phyloP scores from a whole-genome alignment of 2,888 invertebrate species.

The Holacanthella duospinosa region DNA sequence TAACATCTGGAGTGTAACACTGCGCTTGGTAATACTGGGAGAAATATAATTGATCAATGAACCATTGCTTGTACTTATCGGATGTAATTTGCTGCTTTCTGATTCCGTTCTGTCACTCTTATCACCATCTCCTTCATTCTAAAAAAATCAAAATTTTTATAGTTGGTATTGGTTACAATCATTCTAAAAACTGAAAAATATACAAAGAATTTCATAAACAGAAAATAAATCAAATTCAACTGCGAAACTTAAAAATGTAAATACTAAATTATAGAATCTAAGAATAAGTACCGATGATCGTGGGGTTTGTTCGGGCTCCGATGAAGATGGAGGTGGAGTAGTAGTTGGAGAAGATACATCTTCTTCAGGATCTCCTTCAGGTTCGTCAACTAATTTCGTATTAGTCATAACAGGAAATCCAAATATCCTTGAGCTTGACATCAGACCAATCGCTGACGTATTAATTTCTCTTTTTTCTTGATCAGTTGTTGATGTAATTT shows the following conservation, averaged over 20 bases:
- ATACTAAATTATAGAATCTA: neutral
- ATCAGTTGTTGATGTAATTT: neutral
- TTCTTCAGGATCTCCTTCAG: neutral
- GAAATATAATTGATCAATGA: slow-evolving; percentile 43
- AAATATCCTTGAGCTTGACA: neutral
- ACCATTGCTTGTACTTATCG: slow-evolving; percentile 25
- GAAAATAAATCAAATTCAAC: too few relatives aligned
- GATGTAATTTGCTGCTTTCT: slow-evolving; percentile 21
- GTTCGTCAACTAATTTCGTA: neutral
- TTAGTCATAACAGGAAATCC: neutral
- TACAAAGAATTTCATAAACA: too few relatives aligned
- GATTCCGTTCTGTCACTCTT: slow-evolving; percentile 29
- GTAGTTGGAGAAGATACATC: neutral
- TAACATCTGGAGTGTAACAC: slow-evolving; percentile 75
- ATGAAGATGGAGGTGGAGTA: slow-evolving; percentile 1
- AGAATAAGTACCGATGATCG: neutral
- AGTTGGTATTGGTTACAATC: neutral
- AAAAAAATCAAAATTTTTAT: slow-evolving; percentile 2
- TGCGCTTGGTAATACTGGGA: slow-evolving; percentile 44
- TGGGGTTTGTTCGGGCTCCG: slow-evolving; percentile 4
- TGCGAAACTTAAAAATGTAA: neutral
- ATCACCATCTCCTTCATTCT: slow-evolving; percentile 28
- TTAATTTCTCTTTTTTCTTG: neutral
- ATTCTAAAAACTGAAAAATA: neutral
- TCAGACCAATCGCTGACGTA: neutral